Base-by-base conservation (phyloP, 2,113 vertebrate genomes). In the Urocitellus parryii region DNA sequence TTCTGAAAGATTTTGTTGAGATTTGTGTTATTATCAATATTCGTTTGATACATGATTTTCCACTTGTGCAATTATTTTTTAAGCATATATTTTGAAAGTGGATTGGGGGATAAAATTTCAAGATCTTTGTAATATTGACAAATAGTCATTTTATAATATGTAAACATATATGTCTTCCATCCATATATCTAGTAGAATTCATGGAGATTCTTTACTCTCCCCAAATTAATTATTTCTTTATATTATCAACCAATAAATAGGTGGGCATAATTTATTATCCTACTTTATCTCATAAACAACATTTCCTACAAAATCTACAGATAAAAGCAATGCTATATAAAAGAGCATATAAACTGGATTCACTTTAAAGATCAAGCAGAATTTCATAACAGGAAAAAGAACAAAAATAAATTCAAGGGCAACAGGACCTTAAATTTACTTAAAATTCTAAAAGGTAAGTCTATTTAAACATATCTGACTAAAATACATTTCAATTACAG, bases 41-140 rank as follows among this genome's bases (percentile, higher is more conserved):
- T 83, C 4, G 74, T 77, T 27, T 39, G 37, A 56, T 27, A 37
- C 37, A 3, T 27, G 12, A 5, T 79, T 95, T 88, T 6, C 4
- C 42, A 20, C 24, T 58, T 88, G 5, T 16, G 56, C 53, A 29
- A 25, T 72, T 74, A 34, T 27, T 45, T 88, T 91, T 91, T 79
- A 8, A 90, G 5, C 32, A 51, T 77, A 61, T 2, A 74, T 45
- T 79, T 94, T 68, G 84, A 17, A 78, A 93, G 37, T 68, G 2
- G 48, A 63, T 48, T 48, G 6, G 14, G 34, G 6, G 10, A 70
- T 87, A 45, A 48, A 79, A 70, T 68, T 32, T 27, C 8, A 68
- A 79, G 22, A 67, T 76, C 83, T 67, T 92, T 37, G 56, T 80
- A 70, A 89, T 76, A 74, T 4, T 96, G 70, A 89, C 4, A 91